Percentiles rank a stretch among this genome's conserved stretches.
Conservation (phyloP, 2,888 invertebrate species). For the Anagyrus pseudococci region DNA sequence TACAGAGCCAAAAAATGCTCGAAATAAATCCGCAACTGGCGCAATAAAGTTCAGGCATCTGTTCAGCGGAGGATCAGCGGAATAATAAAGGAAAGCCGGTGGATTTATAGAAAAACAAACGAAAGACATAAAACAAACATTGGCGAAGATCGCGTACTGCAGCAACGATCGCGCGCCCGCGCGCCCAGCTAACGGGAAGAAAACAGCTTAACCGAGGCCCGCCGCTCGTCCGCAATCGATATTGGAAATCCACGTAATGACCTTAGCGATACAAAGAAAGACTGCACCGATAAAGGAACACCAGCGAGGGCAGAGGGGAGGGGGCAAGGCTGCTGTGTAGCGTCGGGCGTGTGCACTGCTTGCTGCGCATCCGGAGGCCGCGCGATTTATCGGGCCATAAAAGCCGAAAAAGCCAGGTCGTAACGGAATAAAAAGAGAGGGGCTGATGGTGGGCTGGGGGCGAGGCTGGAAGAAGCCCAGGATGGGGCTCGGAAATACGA, state of each 20-base stretch:
- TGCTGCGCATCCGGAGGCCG: conserved; percentile 6
- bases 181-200: too few relatives aligned
- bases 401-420: conserved; percentile 12
- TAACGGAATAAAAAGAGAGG: conserved; percentile 1
- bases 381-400: conserved; percentile 24
- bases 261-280: not conserved
- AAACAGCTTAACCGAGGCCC: not conserved
- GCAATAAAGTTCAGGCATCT: too few relatives aligned
- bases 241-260: conserved; percentile 3
- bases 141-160: too few relatives aligned
- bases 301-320: not conserved
- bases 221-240: conserved; percentile 11
- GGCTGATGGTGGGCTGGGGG: not conserved
- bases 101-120: too few relatives aligned
- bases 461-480: not conserved
- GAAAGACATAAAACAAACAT: too few relatives aligned
- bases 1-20: too few relatives aligned
- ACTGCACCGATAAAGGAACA: not conserved
- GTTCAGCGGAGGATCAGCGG: too few relatives aligned
- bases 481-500: not conserved
- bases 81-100: too few relatives aligned
- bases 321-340: not conserved
- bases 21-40: too few relatives aligned
- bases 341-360: too few relatives aligned
- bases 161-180: too few relatives aligned